Evolutionary conservation across 1,140 invertebrate genomes (phyloP), one percentile per base, ranked within the genome.

Genomic region (Aethina tumida): DNA sequence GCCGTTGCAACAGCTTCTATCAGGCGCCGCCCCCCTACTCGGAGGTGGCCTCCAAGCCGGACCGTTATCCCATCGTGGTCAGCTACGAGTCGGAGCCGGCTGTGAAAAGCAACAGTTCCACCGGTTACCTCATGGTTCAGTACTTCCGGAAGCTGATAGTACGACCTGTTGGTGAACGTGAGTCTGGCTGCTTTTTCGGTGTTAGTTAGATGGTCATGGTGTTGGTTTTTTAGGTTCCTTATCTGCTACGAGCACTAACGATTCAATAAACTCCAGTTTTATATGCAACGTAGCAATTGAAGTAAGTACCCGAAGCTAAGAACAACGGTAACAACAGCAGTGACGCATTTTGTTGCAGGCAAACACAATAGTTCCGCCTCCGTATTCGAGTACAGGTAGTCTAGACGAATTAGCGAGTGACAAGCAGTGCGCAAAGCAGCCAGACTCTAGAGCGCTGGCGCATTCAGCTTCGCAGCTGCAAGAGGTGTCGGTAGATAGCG

Each of bases 1-100:
- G 79, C 48, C 49, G 81, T 50, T 85, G 82, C 55, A 78, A 77
- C 35, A 85, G 81, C 26, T 81, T 85, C 49, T 77, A 82, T 47
- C 79, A 81, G 51, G 70, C 77, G 1, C 75, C 83, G 20, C 74
- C 75, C 37, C 83, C 84, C 0, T 89, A 89, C 61, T 79, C 79
- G 38, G 85, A 88, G 74, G 84, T 89, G 16, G 81, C 84, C 24
- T 79, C 83, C 7, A 87, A 89, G 51, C 85, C 84, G 15, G 82
- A 86, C 51, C 64, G 87, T 4, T 88, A 88, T 59, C 84, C 84
- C 0, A 61, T 86, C 17, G 84, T 88, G 13, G 84, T 86, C 36
- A 82, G 80, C 16, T 84, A 78, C 57, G 77, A 77, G 26, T 78
- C 77, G 37, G 58, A 60, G 58, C 58, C 21, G 49, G 66, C 52